Conservation (phyloP, 2,888 invertebrate genomes). For the Rotaria macrura region DNA sequence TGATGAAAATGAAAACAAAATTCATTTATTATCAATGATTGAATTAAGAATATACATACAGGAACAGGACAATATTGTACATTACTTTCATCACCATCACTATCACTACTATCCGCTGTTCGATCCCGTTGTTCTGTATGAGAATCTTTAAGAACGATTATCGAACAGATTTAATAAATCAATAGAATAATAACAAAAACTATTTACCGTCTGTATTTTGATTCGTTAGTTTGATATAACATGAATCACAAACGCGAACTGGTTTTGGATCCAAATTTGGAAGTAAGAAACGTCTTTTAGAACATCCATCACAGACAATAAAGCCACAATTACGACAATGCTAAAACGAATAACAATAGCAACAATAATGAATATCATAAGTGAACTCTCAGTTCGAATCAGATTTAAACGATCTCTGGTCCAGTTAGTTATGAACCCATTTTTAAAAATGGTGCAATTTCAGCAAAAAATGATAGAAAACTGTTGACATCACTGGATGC, state of each 20-base stretch:
- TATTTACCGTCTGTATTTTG: not conserved
- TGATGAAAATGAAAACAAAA: not conserved
- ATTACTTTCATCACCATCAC: not conserved
- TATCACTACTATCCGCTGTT: not conserved
- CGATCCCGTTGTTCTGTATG: not conserved
- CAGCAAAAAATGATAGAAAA: too few relatives aligned
- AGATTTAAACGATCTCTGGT: too few relatives aligned
- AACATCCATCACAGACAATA: constrained; percentile 30
- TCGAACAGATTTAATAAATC: not conserved
- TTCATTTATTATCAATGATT: not conserved
- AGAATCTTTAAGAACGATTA: not conserved
- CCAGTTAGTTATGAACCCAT: too few relatives aligned
- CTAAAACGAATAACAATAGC: not conserved
- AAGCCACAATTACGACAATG: not conserved
- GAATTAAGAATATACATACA: not conserved
- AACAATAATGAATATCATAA: too few relatives aligned
- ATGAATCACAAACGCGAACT: constrained; percentile 24
- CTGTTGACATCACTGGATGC: too few relatives aligned
- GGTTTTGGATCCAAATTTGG: constrained; percentile 24
- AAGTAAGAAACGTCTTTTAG: constrained; percentile 30
- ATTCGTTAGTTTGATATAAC: not conserved
- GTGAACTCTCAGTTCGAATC: too few relatives aligned
- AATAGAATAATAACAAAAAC: not conserved
- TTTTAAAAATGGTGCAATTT: too few relatives aligned
- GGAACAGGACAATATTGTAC: not conserved